Evolutionary conservation across 2,797 vertebrate species (phyloP).

Genomic region (Rhadinocentrus ornatus): DNA sequence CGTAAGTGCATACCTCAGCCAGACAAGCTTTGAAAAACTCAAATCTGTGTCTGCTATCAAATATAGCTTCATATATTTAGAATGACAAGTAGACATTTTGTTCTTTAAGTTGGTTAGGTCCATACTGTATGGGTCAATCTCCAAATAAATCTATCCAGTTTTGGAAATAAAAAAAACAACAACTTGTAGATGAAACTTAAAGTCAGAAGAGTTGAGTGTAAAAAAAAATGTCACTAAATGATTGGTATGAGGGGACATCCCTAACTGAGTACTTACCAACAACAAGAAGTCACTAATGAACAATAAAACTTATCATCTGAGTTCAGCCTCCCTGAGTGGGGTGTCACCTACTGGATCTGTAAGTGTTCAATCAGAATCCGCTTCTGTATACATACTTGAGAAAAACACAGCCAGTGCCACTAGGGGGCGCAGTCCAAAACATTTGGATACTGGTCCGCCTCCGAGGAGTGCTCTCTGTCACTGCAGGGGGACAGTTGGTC

Average conservation of each 20-base stretch:
- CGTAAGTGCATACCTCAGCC: neutral
- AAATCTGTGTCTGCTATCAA: neutral
- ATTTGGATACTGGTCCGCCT: conserved; percentile 94
- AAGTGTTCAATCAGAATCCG: conserved; percentile 4
- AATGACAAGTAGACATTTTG: neutral
- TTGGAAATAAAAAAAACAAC: neutral
- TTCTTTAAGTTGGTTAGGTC: neutral
- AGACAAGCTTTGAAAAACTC: neutral
- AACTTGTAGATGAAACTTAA: neutral
- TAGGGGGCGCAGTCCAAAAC: conserved; percentile 92
- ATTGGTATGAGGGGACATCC: neutral
- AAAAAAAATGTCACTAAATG: neutral
- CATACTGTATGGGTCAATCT: neutral
- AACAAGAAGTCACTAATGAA: neutral
- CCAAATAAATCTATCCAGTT: neutral
- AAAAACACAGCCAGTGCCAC: conserved; percentile 90
- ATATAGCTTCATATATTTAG: neutral
- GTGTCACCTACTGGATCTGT: neutral
- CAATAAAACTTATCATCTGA: neutral
- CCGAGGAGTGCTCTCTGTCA: conserved; percentile 95
- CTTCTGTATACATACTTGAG: conserved; percentile 88
- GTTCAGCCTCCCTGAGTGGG: neutral
- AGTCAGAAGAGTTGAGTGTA: neutral
- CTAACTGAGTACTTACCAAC: neutral
- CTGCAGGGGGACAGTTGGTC: conserved; percentile 96